Conservation (phyloP, 2,888 invertebrate species). For the Hoplodrina ambigua region DNA sequence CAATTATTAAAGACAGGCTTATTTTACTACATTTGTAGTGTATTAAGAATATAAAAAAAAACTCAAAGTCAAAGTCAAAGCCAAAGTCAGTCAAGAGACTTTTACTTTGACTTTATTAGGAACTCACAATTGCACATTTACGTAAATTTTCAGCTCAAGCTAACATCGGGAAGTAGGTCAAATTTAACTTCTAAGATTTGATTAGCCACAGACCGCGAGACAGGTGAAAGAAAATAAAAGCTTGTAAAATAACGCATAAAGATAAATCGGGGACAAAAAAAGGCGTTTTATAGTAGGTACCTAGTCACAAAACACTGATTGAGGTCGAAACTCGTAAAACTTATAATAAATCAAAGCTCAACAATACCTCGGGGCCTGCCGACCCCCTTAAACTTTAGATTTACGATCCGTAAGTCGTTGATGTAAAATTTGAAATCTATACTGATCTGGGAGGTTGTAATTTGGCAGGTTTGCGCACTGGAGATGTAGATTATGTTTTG, state of each 20-base stretch:
- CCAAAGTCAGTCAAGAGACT: no score
- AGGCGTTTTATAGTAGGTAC: constrained; percentile 51
- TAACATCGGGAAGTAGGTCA: no score
- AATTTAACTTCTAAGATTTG: no score
- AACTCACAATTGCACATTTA: no score
- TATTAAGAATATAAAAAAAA: no score
- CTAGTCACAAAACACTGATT: constrained; percentile 64
- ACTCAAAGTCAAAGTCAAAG: no score
- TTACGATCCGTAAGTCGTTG: constrained; percentile 44
- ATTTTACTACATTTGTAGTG: no score
- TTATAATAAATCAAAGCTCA: constrained; percentile 60
- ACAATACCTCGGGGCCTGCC: constrained; percentile 56
- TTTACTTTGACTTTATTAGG: no score
- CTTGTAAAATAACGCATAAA: constrained; percentile 8
- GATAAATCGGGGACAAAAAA: constrained; percentile 28
- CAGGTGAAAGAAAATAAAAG: no score
- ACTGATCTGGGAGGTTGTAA: constrained; percentile 29
- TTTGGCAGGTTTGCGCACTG: constrained; percentile 27
- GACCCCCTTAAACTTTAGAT: constrained; percentile 50
- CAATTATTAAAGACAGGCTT: no score
- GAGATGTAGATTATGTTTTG: constrained; percentile 14
- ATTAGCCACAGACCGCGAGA: no score
- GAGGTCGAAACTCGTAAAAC: constrained; percentile 56
- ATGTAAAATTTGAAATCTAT: constrained; percentile 37
- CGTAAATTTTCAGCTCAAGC: no score